Evolutionary conservation across 2,113 vertebrate genomes (phyloP).

Genomic region (Catharus bicknelli): DNA sequence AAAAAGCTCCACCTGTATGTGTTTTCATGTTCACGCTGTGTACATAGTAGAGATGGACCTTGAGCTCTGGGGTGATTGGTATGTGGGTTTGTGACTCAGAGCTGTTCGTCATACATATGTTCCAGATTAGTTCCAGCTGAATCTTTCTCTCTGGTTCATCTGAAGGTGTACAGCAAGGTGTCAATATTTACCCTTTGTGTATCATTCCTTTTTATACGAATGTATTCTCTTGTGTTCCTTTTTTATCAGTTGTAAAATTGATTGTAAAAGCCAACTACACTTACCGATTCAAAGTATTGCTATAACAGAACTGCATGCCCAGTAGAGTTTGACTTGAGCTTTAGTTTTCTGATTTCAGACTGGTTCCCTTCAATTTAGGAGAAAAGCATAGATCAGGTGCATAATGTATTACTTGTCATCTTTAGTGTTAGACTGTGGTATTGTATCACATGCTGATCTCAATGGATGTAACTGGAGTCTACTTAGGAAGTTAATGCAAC

Average conservation of each 20-base stretch:
- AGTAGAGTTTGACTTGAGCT: slow-evolving; percentile 35
- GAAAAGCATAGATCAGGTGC: slow-evolving; percentile 29
- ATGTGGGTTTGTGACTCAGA: background rate
- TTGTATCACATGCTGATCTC: slow-evolving; percentile 39
- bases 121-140: background rate
- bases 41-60: background rate
- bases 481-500: background rate
- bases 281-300: slow-evolving; percentile 59
- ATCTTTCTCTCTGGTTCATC: slow-evolving; percentile 5
- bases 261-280: slow-evolving; percentile 62
- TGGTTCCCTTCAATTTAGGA: slow-evolving; percentile 33
- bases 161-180: background rate
- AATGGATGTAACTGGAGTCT: slow-evolving; percentile 51
- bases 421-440: slow-evolving; percentile 49
- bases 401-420: slow-evolving; percentile 48
- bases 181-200: slow-evolving; percentile 36
- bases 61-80: background rate
- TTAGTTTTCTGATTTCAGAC: slow-evolving; percentile 16
- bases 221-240: slow-evolving; percentile 56
- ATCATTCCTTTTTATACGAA: slow-evolving; percentile 65
- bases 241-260: slow-evolving; percentile 47
- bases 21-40: background rate
- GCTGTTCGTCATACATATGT: accelerated
- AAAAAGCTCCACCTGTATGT: background rate
- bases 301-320: slow-evolving; percentile 65